These are phyloP conservation scores for Drosophila falleni DNA, from an alignment of 2,888 invertebrate genomes.

Conservation along the genomic window DNA sequence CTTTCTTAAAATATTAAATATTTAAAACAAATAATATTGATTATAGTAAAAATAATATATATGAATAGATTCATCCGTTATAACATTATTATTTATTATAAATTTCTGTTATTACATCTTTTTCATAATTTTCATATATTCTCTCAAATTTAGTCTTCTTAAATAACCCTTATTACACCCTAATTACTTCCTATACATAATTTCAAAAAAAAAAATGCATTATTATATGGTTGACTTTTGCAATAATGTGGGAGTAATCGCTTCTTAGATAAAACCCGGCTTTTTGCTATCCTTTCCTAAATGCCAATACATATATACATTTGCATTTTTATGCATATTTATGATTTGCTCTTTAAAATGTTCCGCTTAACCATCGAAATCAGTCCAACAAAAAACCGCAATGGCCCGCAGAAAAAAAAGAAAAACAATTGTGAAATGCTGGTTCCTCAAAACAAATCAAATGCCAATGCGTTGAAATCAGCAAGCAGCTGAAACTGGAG, in stretches of 20 bases:
- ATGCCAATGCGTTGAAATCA: slow-evolving; percentile 41
- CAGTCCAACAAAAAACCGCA: slow-evolving; percentile 30
- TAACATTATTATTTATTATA: no score
- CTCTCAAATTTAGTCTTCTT: background rate
- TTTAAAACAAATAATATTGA: background rate
- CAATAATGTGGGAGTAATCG: slow-evolving; percentile 24
- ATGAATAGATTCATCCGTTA: background rate
- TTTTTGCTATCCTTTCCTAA: slow-evolving; percentile 15
- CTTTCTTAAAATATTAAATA: background rate
- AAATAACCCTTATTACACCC: background rate
- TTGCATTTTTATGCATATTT: background rate
- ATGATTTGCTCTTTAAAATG: slow-evolving; percentile 4
- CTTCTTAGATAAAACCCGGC: slow-evolving; percentile 31
- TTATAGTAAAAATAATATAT: background rate
- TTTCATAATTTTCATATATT: background rate
- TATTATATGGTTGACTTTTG: background rate
- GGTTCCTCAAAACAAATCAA: slow-evolving; percentile 36
- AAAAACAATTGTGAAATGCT: slow-evolving; percentile 20
- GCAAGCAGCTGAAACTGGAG: background rate
- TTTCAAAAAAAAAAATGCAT: background rate
- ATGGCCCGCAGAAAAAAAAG: slow-evolving; percentile 38
- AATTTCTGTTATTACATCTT: no score
- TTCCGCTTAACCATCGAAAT: background rate
- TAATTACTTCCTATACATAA: background rate
- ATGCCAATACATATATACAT: background rate